phyloP scores from a whole-genome alignment of 1,140 invertebrate species.

The Lasaia peninsularis region DNA sequence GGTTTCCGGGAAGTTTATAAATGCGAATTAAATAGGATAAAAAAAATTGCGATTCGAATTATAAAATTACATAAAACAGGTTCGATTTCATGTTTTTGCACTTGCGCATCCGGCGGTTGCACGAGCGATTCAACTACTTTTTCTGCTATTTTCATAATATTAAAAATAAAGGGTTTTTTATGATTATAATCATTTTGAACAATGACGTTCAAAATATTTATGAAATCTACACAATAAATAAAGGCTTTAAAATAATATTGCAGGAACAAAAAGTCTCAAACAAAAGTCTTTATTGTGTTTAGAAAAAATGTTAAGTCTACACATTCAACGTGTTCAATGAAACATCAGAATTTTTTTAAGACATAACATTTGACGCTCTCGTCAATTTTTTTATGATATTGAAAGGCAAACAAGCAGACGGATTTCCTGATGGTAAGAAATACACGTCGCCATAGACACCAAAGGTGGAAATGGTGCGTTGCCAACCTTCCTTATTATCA shows the following conservation, averaged over 20 bases:
- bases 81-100: conserved; percentile 45
- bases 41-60: conserved; percentile 37
- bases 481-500: no score
- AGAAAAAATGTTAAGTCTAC: no score
- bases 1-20: conserved; percentile 25
- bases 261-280: conserved; percentile 2
- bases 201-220: background rate
- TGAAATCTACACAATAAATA: background rate
- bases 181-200: conserved; percentile 14
- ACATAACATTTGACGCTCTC: no score
- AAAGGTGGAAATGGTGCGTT: no score
- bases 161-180: conserved; percentile 23
- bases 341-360: no score
- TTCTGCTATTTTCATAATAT: conserved; percentile 27
- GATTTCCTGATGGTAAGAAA: no score
- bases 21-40: conserved; percentile 25
- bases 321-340: no score
- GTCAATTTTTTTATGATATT: no score
- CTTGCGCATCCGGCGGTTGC: conserved; percentile 38
- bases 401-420: no score
- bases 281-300: no score
- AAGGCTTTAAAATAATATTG: no score
- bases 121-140: conserved; percentile 27
- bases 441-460: no score
- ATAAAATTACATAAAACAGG: conserved; percentile 41